Conservation (phyloP, 2,888 invertebrate genomes). For the Torymus auratus region DNA sequence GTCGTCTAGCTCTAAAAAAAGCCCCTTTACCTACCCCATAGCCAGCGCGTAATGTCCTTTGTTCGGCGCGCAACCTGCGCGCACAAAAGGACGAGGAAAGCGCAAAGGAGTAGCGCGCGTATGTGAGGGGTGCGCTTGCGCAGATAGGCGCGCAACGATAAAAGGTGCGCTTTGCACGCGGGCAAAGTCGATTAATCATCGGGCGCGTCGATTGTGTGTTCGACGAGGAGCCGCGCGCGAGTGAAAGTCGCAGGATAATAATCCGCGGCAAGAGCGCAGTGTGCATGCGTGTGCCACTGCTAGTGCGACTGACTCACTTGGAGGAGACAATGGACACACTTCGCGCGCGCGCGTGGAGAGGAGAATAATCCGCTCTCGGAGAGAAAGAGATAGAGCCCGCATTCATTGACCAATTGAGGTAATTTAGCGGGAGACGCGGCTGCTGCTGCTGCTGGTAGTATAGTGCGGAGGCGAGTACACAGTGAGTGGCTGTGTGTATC, state of each 20-base stretch:
- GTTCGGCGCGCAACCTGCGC: slow-evolving; percentile 23
- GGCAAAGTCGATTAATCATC: slow-evolving; percentile 51
- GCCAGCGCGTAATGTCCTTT: slow-evolving; percentile 26
- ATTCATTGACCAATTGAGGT: slow-evolving; percentile 58
- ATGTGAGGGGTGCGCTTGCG: not conserved
- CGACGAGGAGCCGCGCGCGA: slow-evolving; percentile 11
- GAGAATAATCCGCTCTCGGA: not conserved
- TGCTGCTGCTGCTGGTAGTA: no score
- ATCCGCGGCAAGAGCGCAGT: slow-evolving; percentile 1
- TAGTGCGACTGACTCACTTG: slow-evolving; percentile 32
- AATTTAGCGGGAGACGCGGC: slow-evolving; percentile 36
- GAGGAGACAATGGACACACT: slow-evolving; percentile 40
- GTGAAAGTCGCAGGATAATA: slow-evolving; percentile 49
- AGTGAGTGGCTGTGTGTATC: no score
- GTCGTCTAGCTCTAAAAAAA: slow-evolving; percentile 4
- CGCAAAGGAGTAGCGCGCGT: not conserved
- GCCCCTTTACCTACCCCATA: not conserved
- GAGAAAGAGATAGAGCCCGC: slow-evolving; percentile 27
- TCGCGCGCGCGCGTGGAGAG: not conserved
- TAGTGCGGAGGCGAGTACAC: no score
- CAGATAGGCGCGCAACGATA: not conserved
- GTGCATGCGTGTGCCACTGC: not conserved
- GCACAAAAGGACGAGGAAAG: not conserved
- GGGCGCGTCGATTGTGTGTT: slow-evolving; percentile 28
- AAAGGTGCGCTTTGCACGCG: not conserved